Evolutionary conservation across 2,113 vertebrate genomes (phyloP), one percentile per base, ranked within the genome.

Genomic region (Channa maculata): DNA sequence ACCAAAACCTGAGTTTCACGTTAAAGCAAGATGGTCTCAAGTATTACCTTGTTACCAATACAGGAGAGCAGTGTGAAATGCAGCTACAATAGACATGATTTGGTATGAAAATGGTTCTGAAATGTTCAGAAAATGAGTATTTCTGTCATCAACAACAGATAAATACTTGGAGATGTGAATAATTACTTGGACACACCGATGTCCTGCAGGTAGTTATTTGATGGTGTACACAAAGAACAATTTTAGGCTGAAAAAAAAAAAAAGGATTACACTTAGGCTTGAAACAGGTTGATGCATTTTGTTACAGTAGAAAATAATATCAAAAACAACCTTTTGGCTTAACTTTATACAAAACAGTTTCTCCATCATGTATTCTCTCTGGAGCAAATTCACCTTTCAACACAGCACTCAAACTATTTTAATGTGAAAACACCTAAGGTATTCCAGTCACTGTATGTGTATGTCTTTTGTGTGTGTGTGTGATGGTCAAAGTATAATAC

Each of bases 1-100:
- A 84, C 84, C 85, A 89, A 80, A 91, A 92, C 91, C 90, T 92
- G 91, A 92, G 91, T 82, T 86, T 88, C 63, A 91, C 85, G 76
- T 89, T 88, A 91, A 91, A 91, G 91, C 90, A 80, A 86, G 69
- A 90, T 43, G 65, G 83, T 59, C 88, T 91, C 90, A 92, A 91
- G 90, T 86, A 81, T 89, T 50, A 67, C 86, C 86, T 83, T 84
- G 81, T 83, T 57, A 84, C 75, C 80, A 81, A 87, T 78, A 89
- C 69, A 77, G 76, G 76, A 83, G 79, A 87, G 86, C 85, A 74
- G 61, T 79, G 86, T 71, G 80, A 88, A 74, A 88, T 76, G 87
- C 62, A 82, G 70, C 76, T 77, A 88, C 65, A 70, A 70, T 50
- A 84, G 64, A 89, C 68, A 82, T 51, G 62, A 80, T 89, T 90